These are phyloP conservation scores for Sebastes itinus DNA, from an alignment of 2,797 vertebrate genomes.

Conservation along the genomic window DNA sequence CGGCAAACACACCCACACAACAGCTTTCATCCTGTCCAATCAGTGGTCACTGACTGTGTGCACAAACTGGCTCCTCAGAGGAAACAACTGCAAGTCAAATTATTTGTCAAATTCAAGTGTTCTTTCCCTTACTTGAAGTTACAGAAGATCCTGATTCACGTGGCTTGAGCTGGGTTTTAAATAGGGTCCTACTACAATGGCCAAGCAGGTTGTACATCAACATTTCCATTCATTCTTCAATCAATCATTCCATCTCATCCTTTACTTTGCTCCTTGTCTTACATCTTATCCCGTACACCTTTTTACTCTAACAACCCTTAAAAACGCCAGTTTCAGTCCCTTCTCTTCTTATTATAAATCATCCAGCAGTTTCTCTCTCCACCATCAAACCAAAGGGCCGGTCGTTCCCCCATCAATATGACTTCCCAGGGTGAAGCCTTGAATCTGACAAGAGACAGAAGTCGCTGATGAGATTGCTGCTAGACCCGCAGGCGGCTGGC, in stretches of 20 bases:
- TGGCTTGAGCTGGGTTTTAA: not conserved
- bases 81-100: conserved; percentile 2
- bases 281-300: conserved; percentile 7
- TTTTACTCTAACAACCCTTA: conserved; percentile 27
- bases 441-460: conserved; percentile 59
- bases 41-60: conserved; percentile 7
- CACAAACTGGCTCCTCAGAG: not conserved
- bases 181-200: not conserved
- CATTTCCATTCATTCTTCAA: not conserved
- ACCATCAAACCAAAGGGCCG: conserved; percentile 41
- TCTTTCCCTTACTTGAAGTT: not conserved
- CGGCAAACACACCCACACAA: not conserved
- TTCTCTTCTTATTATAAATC: conserved; percentile 69
- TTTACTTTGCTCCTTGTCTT: not conserved
- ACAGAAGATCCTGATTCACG: not conserved
- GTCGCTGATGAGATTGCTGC: conserved; percentile 59
- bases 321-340: conserved; percentile 40
- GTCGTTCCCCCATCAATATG: conserved; percentile 51
- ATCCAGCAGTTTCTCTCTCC: conserved; percentile 50
- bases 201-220: not conserved
- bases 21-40: conserved; percentile 9
- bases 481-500: conserved; percentile 44
- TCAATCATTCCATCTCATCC: conserved; percentile 3
- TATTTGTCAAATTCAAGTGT: not conserved
- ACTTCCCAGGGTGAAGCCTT: conserved; percentile 60